Base-by-base conservation (phyloP, 2,797 vertebrate genomes). In the Phoeniculus purpureus region DNA sequence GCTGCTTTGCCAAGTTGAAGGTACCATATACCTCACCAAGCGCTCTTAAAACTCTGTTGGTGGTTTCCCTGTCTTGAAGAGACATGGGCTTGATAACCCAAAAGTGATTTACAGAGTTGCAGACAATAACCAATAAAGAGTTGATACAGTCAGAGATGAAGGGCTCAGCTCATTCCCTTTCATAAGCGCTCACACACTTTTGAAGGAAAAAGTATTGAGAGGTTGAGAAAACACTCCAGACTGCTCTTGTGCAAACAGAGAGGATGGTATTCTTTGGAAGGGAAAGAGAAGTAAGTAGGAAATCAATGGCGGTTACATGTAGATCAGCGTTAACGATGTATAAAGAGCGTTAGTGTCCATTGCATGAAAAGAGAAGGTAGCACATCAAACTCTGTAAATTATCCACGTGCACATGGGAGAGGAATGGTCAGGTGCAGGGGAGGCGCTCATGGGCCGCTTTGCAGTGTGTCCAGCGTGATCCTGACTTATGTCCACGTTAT, bases 401-500 rank as follows among this genome's bases (percentile, higher is more conserved):
- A 92, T 62, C 94, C 45, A 40, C 32, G 23, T 45, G 76, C 62
- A 15, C 18, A 7, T 13, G 47, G 37, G 66, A 87, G 43, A 56
- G 70, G 60, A 70, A 64, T 13, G 73, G 61, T 93, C 68, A 64
- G 72, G 62, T 80, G 79, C 37, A 7, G 22, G 58, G 85, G 60
- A 94, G 73, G 73, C 87, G 84, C 79, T 85, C 76, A 3, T 17
- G 25, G 84, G 45, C 78, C 40, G 5, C 84, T 91, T 64, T 12
- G 52, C 88, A 93, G 85, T 1, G 1, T 87, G 93, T 84, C 93
- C 79, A 43, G 81, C 70, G 48, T 0, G 9, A 64, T 89, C 70
- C 81, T 96, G 93, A 96, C 78, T 93, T 96, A 94, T 91, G 90
- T 82, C 89, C 60, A 14, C 10, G 22, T 94, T 92, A 80, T 90